These are phyloP conservation scores for Circaetus cinerascens DNA, from an alignment of 2,113 vertebrate genomes.

Conservation along the genomic window DNA sequence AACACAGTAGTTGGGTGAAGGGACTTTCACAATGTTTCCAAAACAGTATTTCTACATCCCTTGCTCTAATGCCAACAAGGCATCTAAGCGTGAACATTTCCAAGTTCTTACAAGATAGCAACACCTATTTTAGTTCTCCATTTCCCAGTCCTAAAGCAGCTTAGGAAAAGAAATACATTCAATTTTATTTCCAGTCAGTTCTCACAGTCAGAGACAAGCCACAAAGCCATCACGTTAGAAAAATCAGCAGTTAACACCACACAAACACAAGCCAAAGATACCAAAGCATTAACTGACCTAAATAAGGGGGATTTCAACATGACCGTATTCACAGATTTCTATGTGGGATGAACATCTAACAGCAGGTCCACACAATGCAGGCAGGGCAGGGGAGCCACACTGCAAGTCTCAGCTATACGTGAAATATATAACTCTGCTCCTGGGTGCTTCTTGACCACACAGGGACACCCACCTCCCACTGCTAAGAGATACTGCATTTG, in stretches of 20 bases:
- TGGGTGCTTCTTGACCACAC: not conserved
- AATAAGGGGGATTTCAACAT: not conserved
- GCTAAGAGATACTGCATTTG: not conserved
- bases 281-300: not conserved
- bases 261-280: not conserved
- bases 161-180: not conserved
- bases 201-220: conserved; percentile 8
- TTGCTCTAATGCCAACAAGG: not conserved
- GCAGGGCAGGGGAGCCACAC: not conserved
- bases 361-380: not conserved
- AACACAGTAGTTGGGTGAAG: not conserved
- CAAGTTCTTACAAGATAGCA: not conserved
- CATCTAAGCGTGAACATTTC: not conserved
- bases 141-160: not conserved
- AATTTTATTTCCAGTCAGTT: conserved; percentile 1
- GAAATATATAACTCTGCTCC: not conserved
- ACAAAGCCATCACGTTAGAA: not conserved
- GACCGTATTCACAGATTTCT: not conserved
- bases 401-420: not conserved
- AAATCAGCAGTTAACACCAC: not conserved
- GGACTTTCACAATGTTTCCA: conserved; percentile 18
- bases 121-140: not conserved
- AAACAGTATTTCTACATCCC: conserved; percentile 14
- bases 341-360: not conserved
- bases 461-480: not conserved